Evolutionary conservation across 2,797 vertebrate genomes (phyloP), one percentile per base, ranked within the genome.

Genomic region (Poecilia gillii): DNA sequence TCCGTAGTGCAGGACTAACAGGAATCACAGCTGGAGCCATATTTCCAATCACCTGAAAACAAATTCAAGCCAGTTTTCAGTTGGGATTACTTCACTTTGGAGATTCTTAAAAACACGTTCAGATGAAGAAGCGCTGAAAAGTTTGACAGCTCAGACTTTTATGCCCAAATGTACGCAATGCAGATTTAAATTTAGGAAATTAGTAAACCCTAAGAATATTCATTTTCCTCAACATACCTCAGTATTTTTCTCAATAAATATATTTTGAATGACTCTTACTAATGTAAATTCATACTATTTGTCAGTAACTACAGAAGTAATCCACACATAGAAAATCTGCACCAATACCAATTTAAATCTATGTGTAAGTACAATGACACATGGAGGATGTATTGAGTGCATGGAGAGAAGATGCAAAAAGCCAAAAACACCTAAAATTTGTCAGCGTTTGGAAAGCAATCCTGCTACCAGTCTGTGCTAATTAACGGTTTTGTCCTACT

Each of bases 11-110:
- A 71, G 97, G 96, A 75, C 94, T 95, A 51, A 96, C 92, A 57
- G 88, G 82, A 53, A 96, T 94, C 89, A 99, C 84, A 74, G 96
- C 96, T 76, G 92, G 91, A 64, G 97, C 98, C 97, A 98, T 98
- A 90, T 99, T 99, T 93, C 98, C 98, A 95, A 98, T 96, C 84
- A 98, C 96, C 98, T 99, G 84, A 51, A 55, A 53, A 46, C 41
- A 41, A 11, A 75, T 72, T 72, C 25, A 72, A 28, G 12, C 2
- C 12, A 9, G 2, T 16, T 72, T 6, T 28, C 14, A 45, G 1
- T 46, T 6, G 12, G 11, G 4, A 6, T 71, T 71, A 45, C 2
- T 3, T n/a, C 41, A 46, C 41, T 13, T 28, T 45, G 13, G 25
- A 45, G 6, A 45, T 72, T 36, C n/a, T n/a, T 12, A 70, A 28